Percentiles rank a stretch among this genome's conserved stretches.
phyloP scores from a whole-genome alignment of 2,888 invertebrate genomes.

The Eristalis arbustorum region DNA sequence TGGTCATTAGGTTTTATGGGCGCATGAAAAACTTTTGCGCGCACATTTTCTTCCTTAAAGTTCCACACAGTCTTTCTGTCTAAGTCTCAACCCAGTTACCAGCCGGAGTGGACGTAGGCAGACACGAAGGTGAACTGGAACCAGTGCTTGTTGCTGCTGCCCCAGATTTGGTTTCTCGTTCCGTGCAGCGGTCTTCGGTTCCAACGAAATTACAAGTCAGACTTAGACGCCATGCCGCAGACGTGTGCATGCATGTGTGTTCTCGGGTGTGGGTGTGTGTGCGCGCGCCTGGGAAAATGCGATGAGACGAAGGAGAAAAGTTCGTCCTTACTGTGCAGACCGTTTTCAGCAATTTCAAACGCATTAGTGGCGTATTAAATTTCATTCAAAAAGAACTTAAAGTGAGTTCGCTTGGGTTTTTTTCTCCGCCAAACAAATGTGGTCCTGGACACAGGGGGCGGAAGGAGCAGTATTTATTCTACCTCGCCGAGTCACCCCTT shows the following conservation, averaged over 20 bases:
- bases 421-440: conserved; percentile 14
- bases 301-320: conserved; percentile 31
- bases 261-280: background rate
- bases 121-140: background rate
- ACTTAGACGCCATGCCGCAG: background rate
- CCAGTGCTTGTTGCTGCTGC: conserved; percentile 27
- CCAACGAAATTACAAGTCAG: conserved; percentile 42
- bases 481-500: background rate
- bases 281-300: too few relatives aligned
- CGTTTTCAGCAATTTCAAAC: conserved; percentile 55
- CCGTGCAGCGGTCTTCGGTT: conserved; percentile 1
- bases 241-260: background rate
- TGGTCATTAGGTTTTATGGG: conserved; percentile 67
- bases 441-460: conserved; percentile 42
- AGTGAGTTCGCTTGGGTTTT: conserved; percentile 2
- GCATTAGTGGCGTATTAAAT: conserved; percentile 65
- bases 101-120: background rate
- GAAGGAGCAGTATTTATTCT: conserved; percentile 34
- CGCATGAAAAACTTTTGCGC: conserved; percentile 60
- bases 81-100: background rate
- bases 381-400: conserved; percentile 44
- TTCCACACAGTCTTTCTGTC: conserved; percentile 10
- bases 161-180: conserved; percentile 7
- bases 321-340: conserved; percentile 47
- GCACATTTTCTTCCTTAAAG: conserved; percentile 49